Evolutionary conservation across 53 echinoderm and acorn worm species (phyloP), one percentile per base, ranked within the genome.

Genomic region (Arbacia lixula): DNA sequence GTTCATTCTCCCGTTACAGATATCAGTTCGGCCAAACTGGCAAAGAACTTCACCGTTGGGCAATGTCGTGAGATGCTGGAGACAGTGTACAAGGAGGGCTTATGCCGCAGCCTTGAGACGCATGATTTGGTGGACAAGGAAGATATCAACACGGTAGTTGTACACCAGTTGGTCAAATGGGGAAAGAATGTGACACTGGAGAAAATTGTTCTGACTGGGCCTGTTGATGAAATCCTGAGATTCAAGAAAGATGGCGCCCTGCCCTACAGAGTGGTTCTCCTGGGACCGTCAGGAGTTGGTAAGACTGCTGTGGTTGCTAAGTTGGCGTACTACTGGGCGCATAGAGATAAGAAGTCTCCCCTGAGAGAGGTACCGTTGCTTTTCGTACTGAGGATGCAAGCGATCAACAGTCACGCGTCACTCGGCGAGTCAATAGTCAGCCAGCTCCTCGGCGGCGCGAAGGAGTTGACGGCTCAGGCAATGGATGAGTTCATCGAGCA

Each of bases 401-500:
- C 52, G 43, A 0, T 74, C 1, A 34, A 11, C 54, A 74, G 52
- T 16, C 52, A 53, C 27, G 35, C 29, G 5, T 19, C 74, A 6
- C 11, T 74, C 20, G 74, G 74, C 5, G 46, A 74, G 49, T 31
- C 36, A 4, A 74, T 74, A 17, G 36, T 74, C 54, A 74, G 34
- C 33, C 74, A 74, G 27, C 74, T 74, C 52, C 53, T 74, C 3
- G 31, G 54, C 19, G 74, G 52, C 22, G 52, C 34, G 34, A 6
- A 34, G 4, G 74, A 53, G 34, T 32, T 74, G 54, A 74, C 74
- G 3, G 28, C 74, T 51, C 52, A 52, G 6, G 74, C 43, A 30
- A 52, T 74, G 14, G 74, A 74, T 12, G 33, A 51, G 33, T 31
- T 74, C 53, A 74, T 74, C 21, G 53, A 74, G 22, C 43, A 74